phyloP scores from a whole-genome alignment of 2,888 invertebrate species.

The Thyatira batis region DNA sequence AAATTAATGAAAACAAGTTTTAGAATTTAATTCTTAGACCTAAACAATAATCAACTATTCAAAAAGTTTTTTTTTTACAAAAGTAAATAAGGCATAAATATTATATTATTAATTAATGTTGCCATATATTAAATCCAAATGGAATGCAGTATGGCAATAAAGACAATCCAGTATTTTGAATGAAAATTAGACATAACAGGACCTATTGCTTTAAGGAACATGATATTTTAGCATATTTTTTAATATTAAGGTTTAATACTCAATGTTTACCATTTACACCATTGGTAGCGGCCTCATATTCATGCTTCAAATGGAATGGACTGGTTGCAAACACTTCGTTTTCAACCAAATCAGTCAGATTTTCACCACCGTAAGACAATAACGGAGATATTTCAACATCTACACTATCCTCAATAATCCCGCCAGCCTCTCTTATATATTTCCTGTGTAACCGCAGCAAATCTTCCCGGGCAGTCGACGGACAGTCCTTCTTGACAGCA shows the following conservation, averaged over 20 bases:
- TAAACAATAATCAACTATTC: not conserved
- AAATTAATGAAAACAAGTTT: not conserved
- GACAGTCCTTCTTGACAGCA: conserved; percentile 93
- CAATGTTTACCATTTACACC: conserved; percentile 35
- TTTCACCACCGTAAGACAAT: conserved; percentile 95
- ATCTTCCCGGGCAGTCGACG: conserved; percentile 91
- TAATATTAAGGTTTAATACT: not conserved
- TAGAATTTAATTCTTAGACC: not conserved
- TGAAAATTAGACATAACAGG: too few species aligned
- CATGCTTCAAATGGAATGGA: conserved; percentile 84
- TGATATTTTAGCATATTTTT: not conserved
- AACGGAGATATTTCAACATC: conserved; percentile 95
- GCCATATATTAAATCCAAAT: not conserved
- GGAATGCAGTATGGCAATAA: not conserved
- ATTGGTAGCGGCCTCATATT: conserved; percentile 57
- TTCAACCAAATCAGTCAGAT: conserved; percentile 85
- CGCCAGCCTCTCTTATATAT: conserved; percentile 92
- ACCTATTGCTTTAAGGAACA: conserved; percentile 10
- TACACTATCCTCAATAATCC: conserved; percentile 84
- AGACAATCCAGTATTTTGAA: too few species aligned
- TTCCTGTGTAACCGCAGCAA: conserved; percentile 89
- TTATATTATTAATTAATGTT: not conserved
- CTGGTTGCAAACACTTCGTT: conserved; percentile 85
- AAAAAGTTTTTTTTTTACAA: too few species aligned
- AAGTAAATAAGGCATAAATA: not conserved